Evolutionary conservation across 2,888 invertebrate species (phyloP), one percentile per base, ranked within the genome.

Genomic region (Agrypnus murinus): DNA sequence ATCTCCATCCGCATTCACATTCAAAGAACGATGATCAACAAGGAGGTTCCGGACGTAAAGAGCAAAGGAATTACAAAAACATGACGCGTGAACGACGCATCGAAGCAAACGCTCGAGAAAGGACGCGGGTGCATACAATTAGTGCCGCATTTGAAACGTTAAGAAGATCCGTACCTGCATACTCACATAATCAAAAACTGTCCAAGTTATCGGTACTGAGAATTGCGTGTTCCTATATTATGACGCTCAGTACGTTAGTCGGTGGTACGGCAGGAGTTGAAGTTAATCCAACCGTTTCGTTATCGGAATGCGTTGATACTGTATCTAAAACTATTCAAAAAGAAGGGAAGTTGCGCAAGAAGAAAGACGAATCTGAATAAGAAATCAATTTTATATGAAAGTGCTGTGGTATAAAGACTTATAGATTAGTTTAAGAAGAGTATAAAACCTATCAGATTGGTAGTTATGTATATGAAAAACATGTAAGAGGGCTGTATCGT

Each of bases 91-190:
- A 97, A 83, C 87, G 97, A 76, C 88, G 97, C 75, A 95, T 97
- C 81, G 97, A 98, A 83, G 97, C 97, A 0, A 98, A 98, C 82
- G 97, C 97, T 0, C 88, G 97, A 4, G 97, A 98, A 83, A 87
- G 97, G 69, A 96, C 97, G 5, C 88, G 97, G 60, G 97, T 98
- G 0, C 97, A 98, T 84, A 97, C 97, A 0, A 98, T 98, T 76
- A 96, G 96, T 81, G 97, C 97, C 0, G 97, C 97, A 0, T 98
- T 97, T 83, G 97, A 98, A 76, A 95, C 94, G 0, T 87, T 98
- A 8, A 88, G 97, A 48, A 88, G 89, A 70, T 89, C 96, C 0
- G 93, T 98, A 46, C 97, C 97, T 1, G 92, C 97, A 0, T 97
- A 96, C 84, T 96, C 96, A 45, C 93, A 96, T 83, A 95, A 95